Evolutionary conservation across 2,113 vertebrate genomes (phyloP), one percentile per base, ranked within the genome.

Genomic region (Prunella fulvescens): DNA sequence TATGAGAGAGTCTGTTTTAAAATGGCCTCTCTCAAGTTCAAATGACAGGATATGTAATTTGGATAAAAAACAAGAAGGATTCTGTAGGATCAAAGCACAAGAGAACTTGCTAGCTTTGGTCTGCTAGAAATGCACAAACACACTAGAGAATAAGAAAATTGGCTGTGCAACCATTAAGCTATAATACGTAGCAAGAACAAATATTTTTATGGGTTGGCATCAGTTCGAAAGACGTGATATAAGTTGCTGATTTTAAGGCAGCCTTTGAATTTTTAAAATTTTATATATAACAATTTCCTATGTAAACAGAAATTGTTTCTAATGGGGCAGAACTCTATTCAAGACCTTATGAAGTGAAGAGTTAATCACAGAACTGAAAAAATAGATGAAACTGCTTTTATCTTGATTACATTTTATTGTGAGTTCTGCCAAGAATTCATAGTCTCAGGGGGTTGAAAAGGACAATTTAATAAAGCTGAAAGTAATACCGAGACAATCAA

Each of bases 401-500:
- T 90, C 76, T 57, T 83, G 79, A 88, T 88, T 92, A 66, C 54
- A 70, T 70, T 96, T 94, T 81, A 58, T 65, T 81, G 76, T 77
- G 67, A 90, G 42, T 86, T 88, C 50, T 88, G 82, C 81, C 92
- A 90, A 92, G 35, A 77, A 69, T 61, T 65, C 37, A 24, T 80
- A 44, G 72, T 93, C 71, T 82, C 4, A 6, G 26, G n/a, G 28
- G 26, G 57, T 83, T 94, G 61, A 62, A 92, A 86, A 80, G 50
- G 42, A 82, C 79, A 73, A 48, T 90, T 92, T 94, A 76, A 88
- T 83, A 90, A 93, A 92, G 50, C 58, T 94, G 88, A 96, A 94
- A 90, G 94, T 80, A 86, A 85, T 86, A 86, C 73, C 83, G 82
- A 62, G 74, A 77, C 54, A 85, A 88, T 69, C 57, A 93, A 5